Evolutionary conservation across 2,113 vertebrate genomes (phyloP).

Genomic region (Sinocyclocheilus maitianheensis): DNA sequence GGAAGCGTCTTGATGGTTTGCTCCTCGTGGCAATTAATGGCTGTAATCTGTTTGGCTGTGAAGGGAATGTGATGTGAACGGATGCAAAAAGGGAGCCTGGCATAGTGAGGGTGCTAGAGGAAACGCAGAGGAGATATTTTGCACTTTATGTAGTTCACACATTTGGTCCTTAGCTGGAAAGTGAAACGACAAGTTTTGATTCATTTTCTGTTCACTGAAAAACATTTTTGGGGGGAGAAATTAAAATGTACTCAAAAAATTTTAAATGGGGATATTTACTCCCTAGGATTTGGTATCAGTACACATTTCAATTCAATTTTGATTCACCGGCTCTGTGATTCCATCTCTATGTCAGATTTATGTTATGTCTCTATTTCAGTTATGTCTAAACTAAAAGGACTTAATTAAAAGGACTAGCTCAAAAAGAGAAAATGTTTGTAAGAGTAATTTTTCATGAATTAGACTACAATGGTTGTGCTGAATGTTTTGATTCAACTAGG

Average conservation of each 20-base stretch:
- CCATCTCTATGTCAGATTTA: background rate
- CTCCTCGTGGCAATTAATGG: constrained; percentile 47
- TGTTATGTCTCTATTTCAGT: background rate
- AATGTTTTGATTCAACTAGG: no score
- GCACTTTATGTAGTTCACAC: constrained; percentile 52
- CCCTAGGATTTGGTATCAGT: background rate
- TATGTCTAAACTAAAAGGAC: no score
- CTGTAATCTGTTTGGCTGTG: constrained; percentile 36
- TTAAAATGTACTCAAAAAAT: background rate
- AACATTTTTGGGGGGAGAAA: background rate
- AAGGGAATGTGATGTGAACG: constrained; percentile 55
- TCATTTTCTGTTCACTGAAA: background rate
- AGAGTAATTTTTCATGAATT: background rate
- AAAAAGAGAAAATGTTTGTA: no score
- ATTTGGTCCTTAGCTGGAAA: constrained; percentile 34
- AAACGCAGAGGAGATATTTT: constrained; percentile 54
- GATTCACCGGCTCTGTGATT: no score
- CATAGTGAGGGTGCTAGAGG: constrained; percentile 46
- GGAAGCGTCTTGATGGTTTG: constrained; percentile 23
- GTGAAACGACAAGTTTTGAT: constrained; percentile 29
- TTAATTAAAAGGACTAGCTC: no score
- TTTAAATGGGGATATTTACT: background rate
- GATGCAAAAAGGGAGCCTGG: constrained; percentile 28
- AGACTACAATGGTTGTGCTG: no score
- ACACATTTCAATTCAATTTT: background rate